phyloP scores from a whole-genome alignment of 2,888 invertebrate species.

The Lepas anatifera region DNA sequence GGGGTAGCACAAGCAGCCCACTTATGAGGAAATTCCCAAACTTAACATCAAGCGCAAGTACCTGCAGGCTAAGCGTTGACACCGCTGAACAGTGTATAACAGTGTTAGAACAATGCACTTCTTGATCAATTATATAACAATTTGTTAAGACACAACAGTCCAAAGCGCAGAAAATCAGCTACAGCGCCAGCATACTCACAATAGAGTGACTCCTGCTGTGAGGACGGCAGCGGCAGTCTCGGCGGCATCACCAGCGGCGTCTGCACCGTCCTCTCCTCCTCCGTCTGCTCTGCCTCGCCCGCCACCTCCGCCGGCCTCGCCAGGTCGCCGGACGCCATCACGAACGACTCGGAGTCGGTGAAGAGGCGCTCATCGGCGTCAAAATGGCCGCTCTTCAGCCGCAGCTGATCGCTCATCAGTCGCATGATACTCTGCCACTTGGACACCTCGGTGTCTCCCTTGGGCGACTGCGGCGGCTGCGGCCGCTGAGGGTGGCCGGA shows the following conservation, averaged over 20 bases:
- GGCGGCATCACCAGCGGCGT: constrained; percentile 18
- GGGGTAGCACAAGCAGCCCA: too few relatives aligned
- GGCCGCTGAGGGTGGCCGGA: constrained; percentile 3
- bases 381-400: background rate
- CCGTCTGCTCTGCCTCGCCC: constrained; percentile 11
- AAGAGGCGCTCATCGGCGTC: constrained; percentile 1
- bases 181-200: constrained; percentile 44
- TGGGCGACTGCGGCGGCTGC: constrained; percentile 6
- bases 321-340: constrained; percentile 28
- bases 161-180: too few relatives aligned
- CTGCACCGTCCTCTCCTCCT: constrained; percentile 20
- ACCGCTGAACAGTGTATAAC: too few relatives aligned
- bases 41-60: too few relatives aligned
- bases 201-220: constrained; percentile 54
- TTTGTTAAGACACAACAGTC: too few relatives aligned
- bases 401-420: constrained; percentile 23
- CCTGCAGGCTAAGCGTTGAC: too few relatives aligned
- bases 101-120: too few relatives aligned
- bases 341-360: constrained; percentile 32
- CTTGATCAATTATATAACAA: too few relatives aligned
- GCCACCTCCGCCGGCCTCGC: background rate
- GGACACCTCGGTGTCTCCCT: constrained; percentile 14
- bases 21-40: too few relatives aligned
- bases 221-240: constrained; percentile 25
- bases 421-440: constrained; percentile 29